Evolutionary conservation across 1,140 invertebrate species (phyloP).

Genomic region (Aphis craccivora): DNA sequence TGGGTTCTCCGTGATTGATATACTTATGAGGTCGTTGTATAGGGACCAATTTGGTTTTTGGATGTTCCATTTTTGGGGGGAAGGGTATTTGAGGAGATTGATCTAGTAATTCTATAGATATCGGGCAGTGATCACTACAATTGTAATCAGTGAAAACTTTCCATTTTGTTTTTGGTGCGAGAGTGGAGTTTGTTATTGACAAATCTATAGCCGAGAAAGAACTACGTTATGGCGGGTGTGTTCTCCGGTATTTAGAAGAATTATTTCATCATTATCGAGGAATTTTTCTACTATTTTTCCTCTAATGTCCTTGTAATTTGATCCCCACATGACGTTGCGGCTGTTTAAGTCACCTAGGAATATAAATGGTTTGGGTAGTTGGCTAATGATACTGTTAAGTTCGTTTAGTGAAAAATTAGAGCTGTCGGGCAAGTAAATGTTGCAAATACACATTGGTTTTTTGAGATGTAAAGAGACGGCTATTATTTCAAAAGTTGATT

Average conservation of each 20-base stretch:
- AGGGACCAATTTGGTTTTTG: not conserved
- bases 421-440: not conserved
- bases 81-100: not conserved
- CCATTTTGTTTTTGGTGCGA: not conserved
- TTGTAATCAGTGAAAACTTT: slow-evolving; percentile 7
- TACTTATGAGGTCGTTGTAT: not conserved
- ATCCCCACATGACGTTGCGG: no score
- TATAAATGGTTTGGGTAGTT: no score
- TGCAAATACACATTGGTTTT: not conserved
- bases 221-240: not conserved
- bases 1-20: not conserved
- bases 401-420: no score
- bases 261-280: no score
- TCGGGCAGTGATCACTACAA: not conserved
- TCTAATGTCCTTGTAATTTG: no score
- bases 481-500: not conserved
- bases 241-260: not conserved
- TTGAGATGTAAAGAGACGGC: not conserved
- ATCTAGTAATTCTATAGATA: not conserved
- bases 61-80: not conserved
- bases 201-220: not conserved
- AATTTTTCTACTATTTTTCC: no score
- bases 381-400: no score
- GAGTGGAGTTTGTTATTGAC: not conserved
- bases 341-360: no score